Conservation (phyloP, 2,797 vertebrate genomes). For the Sphaeramia orbicularis region DNA sequence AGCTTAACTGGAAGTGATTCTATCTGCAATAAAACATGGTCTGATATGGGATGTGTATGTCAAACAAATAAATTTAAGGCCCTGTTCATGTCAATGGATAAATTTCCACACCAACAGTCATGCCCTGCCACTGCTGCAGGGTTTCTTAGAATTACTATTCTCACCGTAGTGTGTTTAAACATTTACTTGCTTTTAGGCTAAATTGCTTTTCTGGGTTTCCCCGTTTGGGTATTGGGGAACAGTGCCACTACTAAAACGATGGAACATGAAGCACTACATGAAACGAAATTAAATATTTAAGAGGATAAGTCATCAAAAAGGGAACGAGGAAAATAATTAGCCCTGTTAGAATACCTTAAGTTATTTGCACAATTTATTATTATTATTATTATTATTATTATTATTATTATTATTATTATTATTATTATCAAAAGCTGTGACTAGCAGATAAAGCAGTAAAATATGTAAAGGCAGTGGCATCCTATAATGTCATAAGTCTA, state of each 20-base stretch:
- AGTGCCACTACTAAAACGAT: neutral
- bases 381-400: too few species aligned
- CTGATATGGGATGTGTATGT: too few species aligned
- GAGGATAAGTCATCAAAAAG: slow-evolving; percentile 10
- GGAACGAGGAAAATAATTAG: neutral
- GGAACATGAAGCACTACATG: neutral
- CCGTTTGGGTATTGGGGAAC: neutral
- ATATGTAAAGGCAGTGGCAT: too few species aligned
- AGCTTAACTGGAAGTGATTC: too few species aligned
- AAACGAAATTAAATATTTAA: slow-evolving; percentile 24
- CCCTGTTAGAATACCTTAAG: slow-evolving; percentile 12
- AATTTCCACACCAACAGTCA: neutral
- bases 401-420: too few species aligned
- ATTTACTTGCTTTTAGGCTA: slow-evolving; percentile 13
- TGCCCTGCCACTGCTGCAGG: neutral
- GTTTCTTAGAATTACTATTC: neutral
- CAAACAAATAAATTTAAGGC: too few species aligned
- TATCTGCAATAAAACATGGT: neutral
- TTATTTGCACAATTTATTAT: slow-evolving; percentile 6
- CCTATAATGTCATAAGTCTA: too few species aligned
- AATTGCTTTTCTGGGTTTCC: slow-evolving; percentile 5
- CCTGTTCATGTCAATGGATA: too few species aligned
- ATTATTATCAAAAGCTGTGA: too few species aligned
- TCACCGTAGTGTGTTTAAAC: slow-evolving; percentile 1
- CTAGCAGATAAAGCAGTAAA: too few species aligned